Base-by-base conservation (phyloP, 2,888 invertebrate species). In the Cyclophora punctaria region DNA sequence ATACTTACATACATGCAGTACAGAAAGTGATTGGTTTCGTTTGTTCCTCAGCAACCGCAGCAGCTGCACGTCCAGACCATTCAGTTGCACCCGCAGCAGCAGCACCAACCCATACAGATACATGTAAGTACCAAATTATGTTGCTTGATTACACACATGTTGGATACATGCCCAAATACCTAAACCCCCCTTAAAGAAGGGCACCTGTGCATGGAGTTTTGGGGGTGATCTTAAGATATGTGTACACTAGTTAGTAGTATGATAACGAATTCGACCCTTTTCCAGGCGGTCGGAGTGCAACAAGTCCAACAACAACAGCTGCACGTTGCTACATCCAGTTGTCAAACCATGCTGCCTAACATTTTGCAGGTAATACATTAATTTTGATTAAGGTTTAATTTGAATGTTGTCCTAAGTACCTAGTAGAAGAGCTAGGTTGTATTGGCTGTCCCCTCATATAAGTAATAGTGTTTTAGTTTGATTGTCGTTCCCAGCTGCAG, bases 51-150 rank as follows among this genome's bases (percentile, higher is more conserved):
- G 71, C 81, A 83, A 57, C 86, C 84, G 6, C 89, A 87, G 50
- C 89, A 87, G 51, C 69, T 88, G 3, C 89, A 89, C 63, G 80
- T 89, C 45, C 89, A 89, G 57, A 85, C 89, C 0, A 89, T 89
- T 64, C 89, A 89, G 56, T 80, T 89, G 48, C 89, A 89, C 44
- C 89, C 89, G 3, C 88, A 88, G 53, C 89, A 87, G 46, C 89
- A 89, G 53, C 89, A 87, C 47, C 89, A 89, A 53, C 89, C 89
- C 0, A 86, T 89, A 71, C 89, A 89, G 52, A 86, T 89, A 57
- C 89, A 89, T 51, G 89, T 89, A 59, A 85, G 88, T 82, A 40
- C 20, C 20, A 2, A 20, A 20, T 20, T 20, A 20, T 20, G 20
- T 20, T 20, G 20, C 20, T 20, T 20, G 20, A 20, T 20, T 20